Evolutionary conservation across 2,888 invertebrate genomes (phyloP).

Genomic region (Pseudococcus viburni): DNA sequence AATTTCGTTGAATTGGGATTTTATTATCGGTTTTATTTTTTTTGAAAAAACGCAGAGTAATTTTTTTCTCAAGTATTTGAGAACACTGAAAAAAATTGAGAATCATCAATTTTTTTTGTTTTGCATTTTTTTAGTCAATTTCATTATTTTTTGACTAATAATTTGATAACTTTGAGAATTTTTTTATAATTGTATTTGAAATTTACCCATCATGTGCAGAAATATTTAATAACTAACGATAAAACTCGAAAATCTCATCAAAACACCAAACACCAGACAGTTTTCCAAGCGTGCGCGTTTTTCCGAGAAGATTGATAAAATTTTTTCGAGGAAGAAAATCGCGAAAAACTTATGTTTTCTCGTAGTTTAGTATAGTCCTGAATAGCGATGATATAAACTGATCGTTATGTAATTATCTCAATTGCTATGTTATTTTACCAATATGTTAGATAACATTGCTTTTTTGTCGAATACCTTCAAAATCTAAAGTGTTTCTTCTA

Average conservation of each 20-base stretch:
- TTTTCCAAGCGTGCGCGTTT: slow-evolving; percentile 16
- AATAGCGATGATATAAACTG: background rate
- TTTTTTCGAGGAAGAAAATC: background rate
- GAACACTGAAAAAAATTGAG: background rate
- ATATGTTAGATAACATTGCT: background rate
- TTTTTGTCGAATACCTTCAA: background rate
- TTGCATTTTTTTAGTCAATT: background rate
- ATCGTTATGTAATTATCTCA: background rate
- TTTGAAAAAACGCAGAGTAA: background rate
- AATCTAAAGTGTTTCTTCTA: background rate
- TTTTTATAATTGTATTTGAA: background rate
- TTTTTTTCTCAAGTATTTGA: background rate
- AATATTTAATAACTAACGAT: background rate
- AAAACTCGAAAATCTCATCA: background rate
- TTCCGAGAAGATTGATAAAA: background rate
- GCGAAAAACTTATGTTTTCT: background rate
- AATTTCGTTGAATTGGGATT: too few species aligned
- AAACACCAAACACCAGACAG: background rate
- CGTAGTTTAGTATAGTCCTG: background rate
- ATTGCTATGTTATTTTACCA: background rate
- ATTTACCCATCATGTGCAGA: background rate
- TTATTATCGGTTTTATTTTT: background rate
- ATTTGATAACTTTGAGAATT: background rate
- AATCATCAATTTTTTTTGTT: background rate
- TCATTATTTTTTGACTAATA: background rate